Percentiles rank a stretch among this genome's conserved stretches.
These are phyloP conservation scores for Euplagia quadripunctaria DNA, from an alignment of 2,888 invertebrate genomes.

Conservation along the genomic window DNA sequence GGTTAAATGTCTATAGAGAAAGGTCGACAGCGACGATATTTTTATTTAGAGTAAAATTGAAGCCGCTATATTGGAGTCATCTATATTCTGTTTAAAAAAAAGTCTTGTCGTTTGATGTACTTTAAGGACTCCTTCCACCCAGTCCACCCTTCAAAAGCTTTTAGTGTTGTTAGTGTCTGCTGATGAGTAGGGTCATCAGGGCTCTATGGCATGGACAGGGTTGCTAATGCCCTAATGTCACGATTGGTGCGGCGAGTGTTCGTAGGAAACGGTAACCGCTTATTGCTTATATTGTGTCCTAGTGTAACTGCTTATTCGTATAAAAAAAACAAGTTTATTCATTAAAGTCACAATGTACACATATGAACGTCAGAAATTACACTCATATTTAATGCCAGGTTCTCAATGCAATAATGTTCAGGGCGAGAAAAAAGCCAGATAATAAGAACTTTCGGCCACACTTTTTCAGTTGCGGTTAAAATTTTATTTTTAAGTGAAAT, in stretches of 20 bases:
- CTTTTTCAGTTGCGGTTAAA: too few species aligned
- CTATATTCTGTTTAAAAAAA: not conserved
- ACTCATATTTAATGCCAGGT: not conserved
- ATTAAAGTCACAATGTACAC: not conserved
- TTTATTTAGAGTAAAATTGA: constrained; percentile 28
- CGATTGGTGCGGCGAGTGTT: too few species aligned
- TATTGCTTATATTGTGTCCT: too few species aligned
- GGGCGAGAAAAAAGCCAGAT: too few species aligned
- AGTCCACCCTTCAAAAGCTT: not conserved
- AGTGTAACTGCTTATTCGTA: too few species aligned
- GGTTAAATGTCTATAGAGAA: constrained; percentile 39
- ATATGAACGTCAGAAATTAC: not conserved
- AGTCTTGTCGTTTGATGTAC: not conserved
- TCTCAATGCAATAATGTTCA: too few species aligned
- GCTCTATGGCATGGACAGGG: too few species aligned
- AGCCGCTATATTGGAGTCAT: constrained; percentile 1
- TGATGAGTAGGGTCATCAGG: not conserved
- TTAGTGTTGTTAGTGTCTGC: not conserved
- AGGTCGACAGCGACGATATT: constrained; percentile 28
- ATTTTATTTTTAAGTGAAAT: too few species aligned
- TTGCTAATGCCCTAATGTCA: too few species aligned
- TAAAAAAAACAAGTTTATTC: too few species aligned
- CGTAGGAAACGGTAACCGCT: too few species aligned
- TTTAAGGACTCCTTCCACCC: not conserved
- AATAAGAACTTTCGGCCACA: too few species aligned